A percentile compares a stretch with the other conserved stretches of the same genome.
phyloP scores from a whole-genome alignment of 2,113 vertebrate species.

The Gadus chalcogrammus region DNA sequence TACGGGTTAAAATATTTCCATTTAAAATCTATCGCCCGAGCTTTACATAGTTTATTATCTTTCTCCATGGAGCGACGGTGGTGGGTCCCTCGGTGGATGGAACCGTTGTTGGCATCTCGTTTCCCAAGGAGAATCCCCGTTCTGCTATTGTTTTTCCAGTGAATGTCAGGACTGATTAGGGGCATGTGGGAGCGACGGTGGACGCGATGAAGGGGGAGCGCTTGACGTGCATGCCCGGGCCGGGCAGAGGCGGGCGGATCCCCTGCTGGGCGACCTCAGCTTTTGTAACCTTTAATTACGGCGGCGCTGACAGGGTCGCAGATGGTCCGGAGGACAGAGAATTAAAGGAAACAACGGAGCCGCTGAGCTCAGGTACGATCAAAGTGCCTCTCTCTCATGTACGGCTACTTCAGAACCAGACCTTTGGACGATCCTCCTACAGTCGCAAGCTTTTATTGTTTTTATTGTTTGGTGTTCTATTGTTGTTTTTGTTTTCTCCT shows the following conservation, averaged over 20 bases:
- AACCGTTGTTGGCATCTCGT: slow-evolving; percentile 59
- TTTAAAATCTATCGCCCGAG: background rate
- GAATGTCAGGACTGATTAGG: slow-evolving; percentile 62
- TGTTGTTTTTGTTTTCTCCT: no score
- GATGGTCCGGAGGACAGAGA: slow-evolving; percentile 51
- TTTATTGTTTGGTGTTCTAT: no score
- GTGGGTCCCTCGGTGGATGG: slow-evolving; percentile 27
- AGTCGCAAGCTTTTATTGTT: no score
- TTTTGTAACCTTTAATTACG: slow-evolving; percentile 70
- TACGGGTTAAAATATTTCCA: no score
- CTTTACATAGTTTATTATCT: slow-evolving; percentile 7
- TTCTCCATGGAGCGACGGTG: background rate
- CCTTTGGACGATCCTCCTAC: no score
- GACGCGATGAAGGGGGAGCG: slow-evolving; percentile 40
- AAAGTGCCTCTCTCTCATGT: background rate
- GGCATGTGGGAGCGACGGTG: slow-evolving; percentile 43
- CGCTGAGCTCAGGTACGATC: background rate
- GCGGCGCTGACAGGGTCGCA: slow-evolving; percentile 59
- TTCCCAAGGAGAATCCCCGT: slow-evolving; percentile 61
- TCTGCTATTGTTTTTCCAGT: slow-evolving; percentile 53
- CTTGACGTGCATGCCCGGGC: slow-evolving; percentile 46
- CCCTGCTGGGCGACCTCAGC: slow-evolving; percentile 61
- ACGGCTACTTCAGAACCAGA: no score
- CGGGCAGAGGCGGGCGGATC: slow-evolving; percentile 44
- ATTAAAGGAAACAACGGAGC: slow-evolving; percentile 34